These are phyloP conservation scores for Glyphotaelius pellucidus DNA, from an alignment of 2,888 invertebrate genomes.

Conservation along the genomic window DNA sequence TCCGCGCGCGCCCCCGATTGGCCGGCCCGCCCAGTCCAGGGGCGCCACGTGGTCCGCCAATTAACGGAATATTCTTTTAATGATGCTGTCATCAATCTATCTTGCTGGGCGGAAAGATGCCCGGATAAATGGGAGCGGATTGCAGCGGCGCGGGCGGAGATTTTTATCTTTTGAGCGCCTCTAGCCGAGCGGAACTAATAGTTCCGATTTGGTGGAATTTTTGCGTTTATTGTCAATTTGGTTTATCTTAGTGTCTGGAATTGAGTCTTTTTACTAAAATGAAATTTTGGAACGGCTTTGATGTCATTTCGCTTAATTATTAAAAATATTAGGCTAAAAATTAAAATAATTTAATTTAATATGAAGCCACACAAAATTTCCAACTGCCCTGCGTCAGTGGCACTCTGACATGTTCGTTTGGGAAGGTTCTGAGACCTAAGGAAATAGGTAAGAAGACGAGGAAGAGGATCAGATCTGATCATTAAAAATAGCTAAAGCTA, in stretches of 20 bases:
- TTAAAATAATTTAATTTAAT: too few species aligned
- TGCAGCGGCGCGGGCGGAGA: neutral
- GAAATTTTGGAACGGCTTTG: neutral
- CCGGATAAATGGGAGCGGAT: neutral
- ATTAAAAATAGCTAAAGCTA: too few species aligned
- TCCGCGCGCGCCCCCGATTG: neutral
- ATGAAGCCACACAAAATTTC: too few species aligned
- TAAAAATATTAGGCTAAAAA: too few species aligned
- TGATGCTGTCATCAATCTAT: constrained; percentile 43
- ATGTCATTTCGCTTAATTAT: neutral
- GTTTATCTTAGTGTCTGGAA: neutral
- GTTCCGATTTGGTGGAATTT: constrained; percentile 14
- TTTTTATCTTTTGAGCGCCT: constrained; percentile 13
- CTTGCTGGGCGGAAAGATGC: constrained; percentile 26
- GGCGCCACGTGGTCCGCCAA: constrained; percentile 32
- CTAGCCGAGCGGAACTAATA: constrained; percentile 20
- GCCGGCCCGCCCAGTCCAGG: neutral
- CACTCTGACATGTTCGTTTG: too few species aligned
- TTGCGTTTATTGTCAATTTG: neutral
- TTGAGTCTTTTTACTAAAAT: constrained; percentile 8
- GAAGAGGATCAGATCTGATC: too few species aligned
- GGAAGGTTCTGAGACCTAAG: too few species aligned
- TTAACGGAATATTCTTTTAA: constrained; percentile 16
- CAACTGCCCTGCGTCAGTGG: too few species aligned
- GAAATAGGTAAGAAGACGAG: too few species aligned